Evolutionary conservation across 2,113 vertebrate genomes (phyloP).

Genomic region (Eptatretus burgeri): DNA sequence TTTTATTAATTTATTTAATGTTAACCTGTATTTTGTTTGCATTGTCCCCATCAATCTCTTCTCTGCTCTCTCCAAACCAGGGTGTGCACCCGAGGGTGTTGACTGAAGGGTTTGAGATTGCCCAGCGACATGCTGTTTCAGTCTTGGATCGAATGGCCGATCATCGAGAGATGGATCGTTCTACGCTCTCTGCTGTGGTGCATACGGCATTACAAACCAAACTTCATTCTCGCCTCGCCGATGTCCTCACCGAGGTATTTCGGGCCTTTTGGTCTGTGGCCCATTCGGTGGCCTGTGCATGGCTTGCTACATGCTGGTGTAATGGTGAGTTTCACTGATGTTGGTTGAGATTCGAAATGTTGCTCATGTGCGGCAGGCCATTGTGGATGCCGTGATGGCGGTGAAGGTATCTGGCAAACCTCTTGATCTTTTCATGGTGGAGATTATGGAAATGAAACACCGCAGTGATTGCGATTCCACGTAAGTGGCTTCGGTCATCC

Average conservation of each 20-base stretch:
- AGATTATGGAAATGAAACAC: conserved; percentile 98
- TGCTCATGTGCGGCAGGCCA: conserved; percentile 26
- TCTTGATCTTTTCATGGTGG: conserved; percentile 82
- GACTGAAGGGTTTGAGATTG: conserved; percentile 73
- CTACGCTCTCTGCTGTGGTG: conserved; percentile 56
- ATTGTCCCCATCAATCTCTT: too few species aligned
- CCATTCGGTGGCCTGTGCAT: too few species aligned
- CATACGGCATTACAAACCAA: conserved; percentile 75
- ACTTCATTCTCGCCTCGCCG: conserved; percentile 56
- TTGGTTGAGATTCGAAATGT: background rate
- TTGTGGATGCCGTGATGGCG: conserved; percentile 63
- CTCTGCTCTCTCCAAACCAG: conserved; percentile 15
- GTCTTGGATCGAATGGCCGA: conserved; percentile 65
- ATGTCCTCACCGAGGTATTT: conserved; percentile 59
- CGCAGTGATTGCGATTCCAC: conserved; percentile 75
- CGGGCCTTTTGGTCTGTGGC: background rate
- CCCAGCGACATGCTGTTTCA: conserved; percentile 54
- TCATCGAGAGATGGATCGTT: conserved; percentile 55
- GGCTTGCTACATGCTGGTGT: background rate
- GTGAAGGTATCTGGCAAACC: conserved; percentile 44
- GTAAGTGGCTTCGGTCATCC: conserved; percentile 21
- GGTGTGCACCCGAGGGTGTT: conserved; percentile 79
- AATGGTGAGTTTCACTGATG: background rate
- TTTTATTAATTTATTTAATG: conserved; percentile 27
- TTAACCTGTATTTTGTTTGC: too few species aligned